Conservation (phyloP, 2,888 invertebrate species). For the Chrysomela aeneicollis region DNA sequence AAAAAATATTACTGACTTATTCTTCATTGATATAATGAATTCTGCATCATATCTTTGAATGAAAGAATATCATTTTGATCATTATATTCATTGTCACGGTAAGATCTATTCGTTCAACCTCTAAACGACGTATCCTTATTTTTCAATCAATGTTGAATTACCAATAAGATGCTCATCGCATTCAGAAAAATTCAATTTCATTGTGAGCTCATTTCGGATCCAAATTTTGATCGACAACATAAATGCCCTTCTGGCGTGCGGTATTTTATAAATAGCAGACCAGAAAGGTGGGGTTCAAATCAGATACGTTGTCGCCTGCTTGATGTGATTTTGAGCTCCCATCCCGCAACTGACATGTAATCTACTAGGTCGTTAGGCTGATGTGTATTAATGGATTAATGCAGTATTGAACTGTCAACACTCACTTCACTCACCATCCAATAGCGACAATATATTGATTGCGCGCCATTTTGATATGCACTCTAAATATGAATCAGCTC, state of each 20-base stretch:
- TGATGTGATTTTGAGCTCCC: slow-evolving; percentile 51
- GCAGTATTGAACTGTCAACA: slow-evolving; percentile 61
- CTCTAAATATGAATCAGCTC: slow-evolving; percentile 50
- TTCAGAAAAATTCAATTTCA: neutral
- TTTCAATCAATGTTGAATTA: too few relatives aligned
- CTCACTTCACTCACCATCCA: slow-evolving; percentile 57
- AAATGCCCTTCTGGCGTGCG: slow-evolving; percentile 15
- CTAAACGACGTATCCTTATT: too few relatives aligned
- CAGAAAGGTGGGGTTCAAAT: slow-evolving; percentile 46
- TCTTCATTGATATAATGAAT: too few relatives aligned
- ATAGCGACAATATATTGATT: slow-evolving; percentile 57
- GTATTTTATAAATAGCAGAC: slow-evolving; percentile 36
- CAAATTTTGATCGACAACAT: neutral
- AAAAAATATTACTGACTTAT: too few relatives aligned
- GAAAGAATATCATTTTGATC: too few relatives aligned
- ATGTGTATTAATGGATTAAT: slow-evolving; percentile 62
- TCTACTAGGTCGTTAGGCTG: slow-evolving; percentile 57
- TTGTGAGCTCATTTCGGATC: neutral
- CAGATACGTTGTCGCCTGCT: slow-evolving; percentile 49
- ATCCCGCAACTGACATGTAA: slow-evolving; percentile 53
- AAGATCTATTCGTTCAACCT: too few relatives aligned
- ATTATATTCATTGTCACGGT: too few relatives aligned
- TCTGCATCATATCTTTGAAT: too few relatives aligned
- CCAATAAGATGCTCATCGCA: too few relatives aligned
- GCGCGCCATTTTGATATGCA: slow-evolving; percentile 53